Base-by-base conservation (phyloP, 1,140 invertebrate species). In the Euwallacea fornicatus region DNA sequence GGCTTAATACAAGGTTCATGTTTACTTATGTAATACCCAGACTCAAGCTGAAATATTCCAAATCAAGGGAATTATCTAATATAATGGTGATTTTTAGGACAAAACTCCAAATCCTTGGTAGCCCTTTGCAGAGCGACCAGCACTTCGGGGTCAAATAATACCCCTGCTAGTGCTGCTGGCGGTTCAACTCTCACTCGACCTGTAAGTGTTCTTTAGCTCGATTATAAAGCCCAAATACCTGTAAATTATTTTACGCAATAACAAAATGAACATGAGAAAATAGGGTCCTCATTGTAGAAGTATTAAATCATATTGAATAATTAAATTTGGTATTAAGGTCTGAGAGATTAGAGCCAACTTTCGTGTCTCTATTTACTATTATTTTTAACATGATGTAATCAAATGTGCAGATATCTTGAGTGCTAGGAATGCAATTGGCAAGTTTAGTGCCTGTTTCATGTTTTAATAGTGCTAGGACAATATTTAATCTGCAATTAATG, bases 151-250 rank as follows among this genome's bases (percentile, higher is more conserved):
- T 61, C 75, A 8, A 78, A 79, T 56, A 78, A 78, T 44, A 76
- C 79, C 61, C 74, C 79, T 15, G 74, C 79, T 44, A 76, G 79
- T 68, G 64, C 66, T 42, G 84, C 89, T 74, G 77, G 88, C 71
- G 2, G 42, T 88, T 90, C 81, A 78, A 84, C 16, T 7, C 44
- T 46, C 10, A 84, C 85, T 46, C 83, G 91, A 66, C 87, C 87
- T 9, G 86, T 87, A 70, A 76, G 78, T 75, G 54, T 16, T 69
- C 7, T 46, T 55, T 15, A 43, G 46, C 9, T 66, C 62, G 9
- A 1, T 16, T 16, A 58, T 13, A 15, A 13, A 58, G 6, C 6
- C 16, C 21, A 58, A 11, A 11, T 58, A 0, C 10, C 55, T 58
- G n/a, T 11, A 33, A n/a, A 58, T 58, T 16, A 58, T 33, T 58